Base-by-base conservation (phyloP, 2,888 invertebrate genomes). In the Hyposoter dolosus region DNA sequence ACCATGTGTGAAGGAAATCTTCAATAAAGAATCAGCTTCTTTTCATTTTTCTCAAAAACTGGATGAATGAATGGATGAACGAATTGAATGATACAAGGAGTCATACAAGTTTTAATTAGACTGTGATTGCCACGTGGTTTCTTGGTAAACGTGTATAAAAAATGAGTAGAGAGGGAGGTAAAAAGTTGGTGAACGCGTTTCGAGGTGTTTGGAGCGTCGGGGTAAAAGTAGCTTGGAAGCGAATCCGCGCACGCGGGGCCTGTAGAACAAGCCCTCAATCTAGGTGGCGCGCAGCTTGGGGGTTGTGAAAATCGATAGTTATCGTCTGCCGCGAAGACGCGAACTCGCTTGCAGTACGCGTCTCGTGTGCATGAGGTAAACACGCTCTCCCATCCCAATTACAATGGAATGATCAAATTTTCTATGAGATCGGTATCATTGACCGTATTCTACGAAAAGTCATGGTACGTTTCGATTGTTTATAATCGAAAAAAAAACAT, bases 311-410 rank as follows among this genome's bases (percentile, higher is more conserved):
- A 94, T 94, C 94, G 93, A 94, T 94, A 94, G 91, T 88, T 91
- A 93, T 93, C 92, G 92, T 91, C 91, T 91, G 86, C 88, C 90
- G 90, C 91, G 91, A 91, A 69, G 89, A 90, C 79, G 89, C 91
- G 89, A 90, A 90, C 89, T 90, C 89, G 87, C 90, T 91, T 91
- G 91, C 93, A 94, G 94, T 94, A 91, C 90, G 92, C 91, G 91
- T 88, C 91, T 91, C 92, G 93, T 92, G 93, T 91, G 93, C 93
- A 92, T 89, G 92, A 93, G 91, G 92, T 93, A 92, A 94, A 93
- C 93, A 93, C 91, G 91, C 88, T 89, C 88, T 84, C 88, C 76
- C 83, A 90, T 88, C 89, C 79, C 89, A 89, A 91, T 90, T 89
- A 90, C 77, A 90, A 93, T 93, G 91, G 92, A 92, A 92, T 92